These are phyloP conservation scores for Rhinogobio ventralis DNA, from an alignment of 2,797 vertebrate genomes.

Conservation along the genomic window DNA sequence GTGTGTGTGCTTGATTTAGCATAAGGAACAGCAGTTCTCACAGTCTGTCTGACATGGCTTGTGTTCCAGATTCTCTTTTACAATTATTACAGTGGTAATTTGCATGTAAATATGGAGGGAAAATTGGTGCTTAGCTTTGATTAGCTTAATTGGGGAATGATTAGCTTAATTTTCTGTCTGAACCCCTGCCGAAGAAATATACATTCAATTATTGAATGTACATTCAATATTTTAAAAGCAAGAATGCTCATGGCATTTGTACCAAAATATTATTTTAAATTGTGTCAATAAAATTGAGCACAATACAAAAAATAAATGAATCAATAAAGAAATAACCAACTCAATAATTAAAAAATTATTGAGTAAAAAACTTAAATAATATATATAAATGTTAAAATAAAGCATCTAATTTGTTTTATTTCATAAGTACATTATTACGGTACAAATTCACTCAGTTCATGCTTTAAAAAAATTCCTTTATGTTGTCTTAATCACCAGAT, in stretches of 20 bases:
- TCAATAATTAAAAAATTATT: not conserved
- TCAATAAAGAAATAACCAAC: not conserved
- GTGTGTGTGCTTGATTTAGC: not conserved
- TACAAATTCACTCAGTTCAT: too few relatives aligned
- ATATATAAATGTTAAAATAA: not conserved
- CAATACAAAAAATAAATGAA: not conserved
- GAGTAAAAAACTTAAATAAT: not conserved
- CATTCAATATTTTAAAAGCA: not conserved
- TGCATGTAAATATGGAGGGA: constrained; percentile 12
- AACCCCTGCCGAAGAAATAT: not conserved
- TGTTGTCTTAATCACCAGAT: not conserved
- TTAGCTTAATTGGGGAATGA: not conserved
- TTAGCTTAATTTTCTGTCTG: not conserved
- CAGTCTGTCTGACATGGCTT: constrained; percentile 2
- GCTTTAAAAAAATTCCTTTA: not conserved
- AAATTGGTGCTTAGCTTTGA: constrained; percentile 4
- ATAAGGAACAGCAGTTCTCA: not conserved
- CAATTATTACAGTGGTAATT: constrained; percentile 15
- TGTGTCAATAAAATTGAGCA: not conserved
- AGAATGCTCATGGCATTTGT: not conserved
- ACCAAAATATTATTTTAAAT: not conserved
- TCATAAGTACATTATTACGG: too few relatives aligned
- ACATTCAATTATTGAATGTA: not conserved
- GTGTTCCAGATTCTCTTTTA: not conserved
- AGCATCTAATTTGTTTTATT: not conserved